Conservation (phyloP, 1,140 invertebrate species). For the Nasonia vitripennis region DNA sequence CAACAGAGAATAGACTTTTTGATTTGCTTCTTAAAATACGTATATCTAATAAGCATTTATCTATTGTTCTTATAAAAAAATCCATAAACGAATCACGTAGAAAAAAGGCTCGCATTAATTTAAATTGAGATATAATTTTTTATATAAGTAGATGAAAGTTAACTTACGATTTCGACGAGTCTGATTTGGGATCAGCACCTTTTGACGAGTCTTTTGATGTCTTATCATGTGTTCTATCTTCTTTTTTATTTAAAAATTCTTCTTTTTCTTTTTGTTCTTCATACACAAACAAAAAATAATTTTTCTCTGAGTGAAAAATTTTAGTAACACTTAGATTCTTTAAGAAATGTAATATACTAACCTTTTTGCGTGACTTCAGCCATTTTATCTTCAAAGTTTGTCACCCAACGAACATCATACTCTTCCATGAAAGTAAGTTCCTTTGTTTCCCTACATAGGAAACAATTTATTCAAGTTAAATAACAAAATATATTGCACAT, state of each 20-base stretch:
- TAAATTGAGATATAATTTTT: neutral
- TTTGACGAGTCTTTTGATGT: slow-evolving; percentile 57
- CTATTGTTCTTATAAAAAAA: no score
- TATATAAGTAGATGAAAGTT: slow-evolving; percentile 28
- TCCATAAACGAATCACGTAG: neutral
- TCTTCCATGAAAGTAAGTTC: slow-evolving; percentile 75
- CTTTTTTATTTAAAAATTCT: slow-evolving; percentile 55
- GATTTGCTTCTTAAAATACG: no score
- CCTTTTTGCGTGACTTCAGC: slow-evolving; percentile 70
- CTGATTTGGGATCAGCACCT: slow-evolving; percentile 64
- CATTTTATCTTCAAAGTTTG: slow-evolving; percentile 73
- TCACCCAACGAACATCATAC: slow-evolving; percentile 74
- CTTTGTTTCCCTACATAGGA: slow-evolving; percentile 67
- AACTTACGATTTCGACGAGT: slow-evolving; percentile 71
- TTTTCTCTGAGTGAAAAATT: neutral
- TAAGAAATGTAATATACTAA: slow-evolving; percentile 62
- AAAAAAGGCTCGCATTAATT: neutral
- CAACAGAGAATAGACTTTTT: no score
- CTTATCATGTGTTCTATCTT: slow-evolving; percentile 44
- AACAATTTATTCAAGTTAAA: slow-evolving; percentile 38
- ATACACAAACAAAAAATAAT: slow-evolving; percentile 49
- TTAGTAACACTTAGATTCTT: slow-evolving; percentile 14
- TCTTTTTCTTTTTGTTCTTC: slow-evolving; percentile 63
- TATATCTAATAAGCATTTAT: no score
- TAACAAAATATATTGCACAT: neutral